Evolutionary conservation across 2,113 vertebrate genomes (phyloP), one percentile per base, ranked within the genome.

Genomic region (Podocnemis expansa): DNA sequence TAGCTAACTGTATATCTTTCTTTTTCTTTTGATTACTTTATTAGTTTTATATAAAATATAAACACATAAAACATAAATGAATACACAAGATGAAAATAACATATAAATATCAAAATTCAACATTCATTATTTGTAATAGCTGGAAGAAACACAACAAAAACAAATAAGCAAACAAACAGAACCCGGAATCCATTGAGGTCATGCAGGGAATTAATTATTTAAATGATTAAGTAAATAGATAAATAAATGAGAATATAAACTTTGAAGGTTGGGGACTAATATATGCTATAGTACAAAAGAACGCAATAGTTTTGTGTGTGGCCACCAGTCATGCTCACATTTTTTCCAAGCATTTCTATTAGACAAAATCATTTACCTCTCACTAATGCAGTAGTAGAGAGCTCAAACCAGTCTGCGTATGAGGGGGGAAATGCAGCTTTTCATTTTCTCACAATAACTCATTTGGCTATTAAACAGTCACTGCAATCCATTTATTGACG

Each of bases 1-100:
- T 93, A 82, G 83, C 80, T 89, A 89, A 85, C 89, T 97, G 93
- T 90, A 49, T 87, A 29, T 85, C 78, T 80, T 93, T 43, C 70
- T 80, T 75, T 88, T 94, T 67, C 19, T n/a, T 38, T 70, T n/a
- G 17, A n/a, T 67, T 70, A 70, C 63, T 21, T 21, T 38, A 67
- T 70, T 67, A 67, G n/a, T 60, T 60, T n/a, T 70, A 70, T 38
- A 22, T 70, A 70, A 70, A 70, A 70, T 70, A 38, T 70, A 70
- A 70, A 70, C n/a, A 70, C 34, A 19, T 67, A 38, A 67, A 17
- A n/a, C 38, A 70, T 70, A 38, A 70, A 70, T n/a, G n/a, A 8
- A 70, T 70, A 10, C 34, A 70, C n/a, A 38, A 38, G 63, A 38
- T 70, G 34, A 17, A 70, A 70, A 9, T 70, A 38, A 34, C 63